These are phyloP conservation scores for Threskiornis aethiopicus DNA, from an alignment of 2,797 vertebrate species.

Conservation along the genomic window DNA sequence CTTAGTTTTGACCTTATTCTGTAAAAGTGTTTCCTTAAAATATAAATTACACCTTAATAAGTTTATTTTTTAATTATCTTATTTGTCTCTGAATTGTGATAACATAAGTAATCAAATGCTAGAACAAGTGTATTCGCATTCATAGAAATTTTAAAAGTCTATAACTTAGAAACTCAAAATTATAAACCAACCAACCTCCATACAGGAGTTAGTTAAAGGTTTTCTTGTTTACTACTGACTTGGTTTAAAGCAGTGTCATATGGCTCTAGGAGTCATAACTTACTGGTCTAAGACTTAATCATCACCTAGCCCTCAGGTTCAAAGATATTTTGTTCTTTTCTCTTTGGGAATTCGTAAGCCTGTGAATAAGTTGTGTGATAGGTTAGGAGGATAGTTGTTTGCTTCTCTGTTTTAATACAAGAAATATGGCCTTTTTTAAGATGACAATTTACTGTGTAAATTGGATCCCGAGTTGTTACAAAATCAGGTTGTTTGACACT, in stretches of 20 bases:
- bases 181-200: not conserved
- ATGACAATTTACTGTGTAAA: fast-evolving
- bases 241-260: not conserved
- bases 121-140: not conserved
- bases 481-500: not conserved
- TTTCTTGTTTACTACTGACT: not conserved
- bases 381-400: not conserved
- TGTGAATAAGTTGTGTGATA: not conserved
- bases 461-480: not conserved
- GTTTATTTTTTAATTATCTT: not conserved
- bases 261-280: not conserved
- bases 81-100: not conserved
- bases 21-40: not conserved
- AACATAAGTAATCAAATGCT: not conserved
- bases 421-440: not conserved
- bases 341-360: not conserved
- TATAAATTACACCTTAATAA: not conserved
- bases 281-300: not conserved
- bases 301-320: not conserved
- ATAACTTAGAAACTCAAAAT: not conserved
- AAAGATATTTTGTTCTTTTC: not conserved
- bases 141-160: not conserved
- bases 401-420: not conserved
- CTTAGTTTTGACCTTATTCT: not conserved
- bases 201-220: not conserved